A percentile compares a stretch with the other conserved stretches of the same genome.
These are phyloP conservation scores for Caenorhabditis remanei DNA, from an alignment of 1,140 invertebrate genomes.

Conservation along the genomic window DNA sequence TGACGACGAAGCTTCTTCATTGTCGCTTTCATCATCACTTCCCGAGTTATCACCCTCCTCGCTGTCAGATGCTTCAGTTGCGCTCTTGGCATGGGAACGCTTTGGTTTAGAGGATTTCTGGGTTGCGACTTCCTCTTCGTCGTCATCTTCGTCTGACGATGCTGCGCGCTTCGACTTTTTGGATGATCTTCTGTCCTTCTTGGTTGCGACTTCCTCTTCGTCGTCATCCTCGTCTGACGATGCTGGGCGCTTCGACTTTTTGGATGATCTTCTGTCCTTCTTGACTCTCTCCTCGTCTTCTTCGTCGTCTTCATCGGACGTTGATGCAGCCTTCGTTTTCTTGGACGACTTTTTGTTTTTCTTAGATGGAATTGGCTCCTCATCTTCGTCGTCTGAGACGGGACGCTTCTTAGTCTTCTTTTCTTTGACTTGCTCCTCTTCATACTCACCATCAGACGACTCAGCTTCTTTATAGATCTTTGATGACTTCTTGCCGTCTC, in stretches of 20 bases:
- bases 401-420: not conserved
- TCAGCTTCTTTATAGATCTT: not conserved
- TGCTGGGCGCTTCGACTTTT: not conserved
- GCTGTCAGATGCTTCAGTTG: not conserved
- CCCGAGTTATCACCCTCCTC: not conserved
- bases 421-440: not conserved
- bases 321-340: not conserved
- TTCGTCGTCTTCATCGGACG: not conserved
- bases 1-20: not conserved
- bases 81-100: not conserved
- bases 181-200: not conserved
- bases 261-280: not conserved
- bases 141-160: not conserved
- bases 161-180: not conserved
- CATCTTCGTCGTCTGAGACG: not conserved
- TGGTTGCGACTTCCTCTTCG: not conserved
- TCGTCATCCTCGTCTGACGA: not conserved
- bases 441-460: slow-evolving; percentile 10
- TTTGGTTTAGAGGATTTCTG: not conserved
- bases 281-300: not conserved
- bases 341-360: not conserved
- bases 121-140: not conserved
- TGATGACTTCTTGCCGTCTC: not conserved
- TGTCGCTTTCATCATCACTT: not conserved
- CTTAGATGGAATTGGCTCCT: not conserved